Base-by-base conservation (phyloP, 2,888 invertebrate genomes). In the Drosophila cyrtoloma region DNA sequence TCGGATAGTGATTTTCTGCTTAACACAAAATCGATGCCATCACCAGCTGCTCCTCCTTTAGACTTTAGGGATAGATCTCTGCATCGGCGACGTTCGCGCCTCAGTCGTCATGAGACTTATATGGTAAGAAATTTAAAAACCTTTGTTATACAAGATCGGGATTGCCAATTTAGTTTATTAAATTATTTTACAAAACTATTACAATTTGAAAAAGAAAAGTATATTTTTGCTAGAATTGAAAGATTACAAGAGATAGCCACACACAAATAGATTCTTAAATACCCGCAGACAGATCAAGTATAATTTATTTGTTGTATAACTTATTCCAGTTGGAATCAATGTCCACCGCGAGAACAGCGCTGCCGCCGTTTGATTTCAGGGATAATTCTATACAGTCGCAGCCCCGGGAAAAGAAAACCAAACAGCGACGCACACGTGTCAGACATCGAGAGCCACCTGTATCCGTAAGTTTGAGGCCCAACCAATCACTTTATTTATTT, bases 31-130 rank as follows among this genome's bases (percentile, higher is more conserved):
- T 26, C 28, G 0, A n/a, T 28, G 12, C 32, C 7, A 5, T 65
- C 61, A 7, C 64, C 56, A 19, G 56, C 68, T 12, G n/a, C 61
- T 42, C 81, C 78, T 2, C 81, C 81, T 19, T 30, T 16, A 10
- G 33, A 10, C 14, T 75, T 60, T n/a, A 64, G 35, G 14, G 70
- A 80, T 22, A 53, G 14, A 22, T 58, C 37, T 5, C 39, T 19
- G 10, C 44, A 37, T 16, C n/a, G 12, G 5, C 12, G 22, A 16
- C 10, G n/a, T 2, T 47, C 47, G 12, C 53, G 22, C 1, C 12
- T 16, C 5, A 58, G 58, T 3, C 30, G 35, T 16, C 47, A 44
- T 33, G 53, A 53, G n/a, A 14, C 14, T 3, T 7, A 32, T n/a
- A n/a, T 30, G 70, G 70, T 70, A 71, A 55, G 53, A 16, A 10